A percentile compares a stretch with the other conserved stretches of the same genome.
Evolutionary conservation across 2,888 invertebrate genomes (phyloP).

Genomic region (Julus scandinavius): DNA sequence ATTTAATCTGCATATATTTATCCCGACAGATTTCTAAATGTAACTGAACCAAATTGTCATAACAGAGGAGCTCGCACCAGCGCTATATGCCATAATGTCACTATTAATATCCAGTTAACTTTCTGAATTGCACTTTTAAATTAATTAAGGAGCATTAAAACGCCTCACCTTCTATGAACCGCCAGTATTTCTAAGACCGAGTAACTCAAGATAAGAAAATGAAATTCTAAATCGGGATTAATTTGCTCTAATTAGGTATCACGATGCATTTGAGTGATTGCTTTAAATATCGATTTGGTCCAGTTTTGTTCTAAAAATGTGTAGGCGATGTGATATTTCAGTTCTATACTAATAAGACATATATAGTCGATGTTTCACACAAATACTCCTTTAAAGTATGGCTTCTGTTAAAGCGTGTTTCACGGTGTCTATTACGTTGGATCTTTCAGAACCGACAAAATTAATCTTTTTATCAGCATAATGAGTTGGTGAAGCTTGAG

Average conservation of each 20-base stretch:
- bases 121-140: slow-evolving; percentile 2
- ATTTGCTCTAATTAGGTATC: not conserved
- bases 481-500: too few species aligned
- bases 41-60: slow-evolving; percentile 8
- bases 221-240: not conserved
- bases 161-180: not conserved
- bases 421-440: too few species aligned
- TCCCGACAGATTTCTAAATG: not conserved
- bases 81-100: not conserved
- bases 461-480: too few species aligned
- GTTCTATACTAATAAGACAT: not conserved
- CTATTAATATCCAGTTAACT: slow-evolving; percentile 13
- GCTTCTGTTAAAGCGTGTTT: too few species aligned
- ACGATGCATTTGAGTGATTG: not conserved
- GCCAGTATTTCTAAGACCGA: not conserved
- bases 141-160: not conserved
- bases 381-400: too few species aligned
- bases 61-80: not conserved
- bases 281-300: not conserved
- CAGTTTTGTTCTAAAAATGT: not conserved
- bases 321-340: not conserved
- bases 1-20: not conserved
- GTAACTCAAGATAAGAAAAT: not conserved
- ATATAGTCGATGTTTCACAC: too few species aligned
- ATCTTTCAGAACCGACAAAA: too few species aligned